Evolutionary conservation across 2,888 invertebrate genomes (phyloP).

Genomic region (Himalopsyche anomala): DNA sequence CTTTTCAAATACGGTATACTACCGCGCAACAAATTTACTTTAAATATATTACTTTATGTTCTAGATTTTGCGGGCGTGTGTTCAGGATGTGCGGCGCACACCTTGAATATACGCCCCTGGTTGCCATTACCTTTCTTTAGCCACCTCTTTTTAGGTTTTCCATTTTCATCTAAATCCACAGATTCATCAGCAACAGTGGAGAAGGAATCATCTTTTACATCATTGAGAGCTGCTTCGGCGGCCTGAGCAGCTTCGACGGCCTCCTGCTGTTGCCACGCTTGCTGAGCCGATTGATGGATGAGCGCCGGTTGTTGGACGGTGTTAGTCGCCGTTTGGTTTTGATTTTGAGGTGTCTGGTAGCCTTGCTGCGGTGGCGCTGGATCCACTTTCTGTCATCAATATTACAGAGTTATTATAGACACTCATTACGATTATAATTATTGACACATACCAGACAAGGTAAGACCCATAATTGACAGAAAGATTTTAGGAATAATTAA

Average conservation of each 20-base stretch:
- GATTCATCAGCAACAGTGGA: background rate
- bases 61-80: too few species aligned
- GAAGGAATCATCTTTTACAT: slow-evolving; percentile 22
- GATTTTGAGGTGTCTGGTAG: slow-evolving; percentile 47
- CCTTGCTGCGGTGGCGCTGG: slow-evolving; percentile 9
- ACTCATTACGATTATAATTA: too few species aligned
- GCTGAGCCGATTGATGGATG: slow-evolving; percentile 64
- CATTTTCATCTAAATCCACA: slow-evolving; percentile 41
- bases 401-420: background rate
- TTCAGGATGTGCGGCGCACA: too few species aligned
- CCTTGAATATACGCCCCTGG: too few species aligned
- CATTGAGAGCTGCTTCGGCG: slow-evolving; percentile 29
- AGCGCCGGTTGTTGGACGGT: slow-evolving; percentile 61
- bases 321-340: background rate
- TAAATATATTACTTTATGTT: too few species aligned
- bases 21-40: too few species aligned
- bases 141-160: slow-evolving; percentile 53
- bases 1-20: too few species aligned
- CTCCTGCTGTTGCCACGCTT: slow-evolving; percentile 63
- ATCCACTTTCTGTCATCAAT: slow-evolving; percentile 15
- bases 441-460: background rate
- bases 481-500: too few species aligned
- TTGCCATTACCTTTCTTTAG: slow-evolving; percentile 55
- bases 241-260: slow-evolving; percentile 47
- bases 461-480: background rate